Base-by-base conservation (phyloP, 1,140 invertebrate genomes). In the Drosophila serrata region DNA sequence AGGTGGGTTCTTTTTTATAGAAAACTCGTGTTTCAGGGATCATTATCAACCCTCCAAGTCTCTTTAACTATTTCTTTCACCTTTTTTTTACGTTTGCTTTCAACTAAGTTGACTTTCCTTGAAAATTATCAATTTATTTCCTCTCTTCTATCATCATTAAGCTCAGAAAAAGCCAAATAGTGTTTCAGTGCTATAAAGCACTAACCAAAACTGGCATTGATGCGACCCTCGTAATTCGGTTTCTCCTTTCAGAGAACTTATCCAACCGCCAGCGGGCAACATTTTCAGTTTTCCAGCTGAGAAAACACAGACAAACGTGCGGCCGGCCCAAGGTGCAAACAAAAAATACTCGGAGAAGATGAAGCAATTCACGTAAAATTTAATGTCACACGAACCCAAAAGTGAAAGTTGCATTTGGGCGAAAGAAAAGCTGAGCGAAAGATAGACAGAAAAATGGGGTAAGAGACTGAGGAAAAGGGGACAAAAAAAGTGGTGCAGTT, bases 251-350 rank as follows among this genome's bases (percentile, higher is more conserved):
- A 49, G 39, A 65, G 60, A 72, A 76, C 48, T 61, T 68, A 63
- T 39, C 74, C 62, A 81, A 68, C 45, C 61, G 56, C 73, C 61
- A 39, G 46, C 49, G 63, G 59, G 62, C 58, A 56, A 84, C 81
- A 84, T 84, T 85, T 79, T 67, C 43, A 74, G 68, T 68, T 81
- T 86, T 86, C 58, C 82, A 86, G 61, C 57, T 79, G 75, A 82
- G 63, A 58, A 73, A 79, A 45, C 80, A 43, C 62, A 57, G 70
- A 60, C 79, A 82, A 87, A 79, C 59, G 73, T 65, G 31, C 37
- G 31, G 59, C 39, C 63, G 48, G 53, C 35, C 46, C 62, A 62
- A 86, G 67, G 72, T 70, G 72, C 57, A 46, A 81, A 85, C 51
- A 55, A 37, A 69, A 70, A 59, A 65, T 63, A 59, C 53, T 49